Base-by-base conservation (phyloP, 2,888 invertebrate genomes). In the Callyntrura sp. region DNA sequence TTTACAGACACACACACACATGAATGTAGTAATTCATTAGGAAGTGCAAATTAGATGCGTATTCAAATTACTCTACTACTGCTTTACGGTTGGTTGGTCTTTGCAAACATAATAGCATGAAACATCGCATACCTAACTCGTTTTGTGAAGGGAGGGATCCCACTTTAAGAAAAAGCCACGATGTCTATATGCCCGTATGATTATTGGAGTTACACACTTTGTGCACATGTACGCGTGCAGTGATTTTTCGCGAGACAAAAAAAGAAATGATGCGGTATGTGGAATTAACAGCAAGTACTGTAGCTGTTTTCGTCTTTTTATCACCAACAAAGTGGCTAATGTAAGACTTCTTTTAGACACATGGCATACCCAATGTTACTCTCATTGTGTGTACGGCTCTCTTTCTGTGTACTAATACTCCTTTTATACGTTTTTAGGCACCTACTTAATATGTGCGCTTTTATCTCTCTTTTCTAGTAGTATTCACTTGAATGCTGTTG, bases 1-100 rank as follows among this genome's bases (percentile, higher is more conserved):
- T 68, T 28, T 68, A 73, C 23, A 23, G 12, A 35, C 3, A 73
- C 1, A 12, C 35, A 11, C 35, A 23, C 35, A 35, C 9, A 43
- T 60, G 48, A 73, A 14, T 48, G 23, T 17, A 79, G 79, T 79
- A 79, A 79, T 79, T 57, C 79, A 79, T 79, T 79, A 78, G 20
- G 20, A 11, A 79, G 60, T 23, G 35, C 51, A 79, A 73, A 73
- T 48, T 20, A 23, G 45, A 45, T 48, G 48, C 48, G 20, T 23
- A 70, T n/a, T 28, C 73, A 73, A 65, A 28, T 65, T 17, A 48
- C 11, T 73, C 73, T 48, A 20, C 35, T 35, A 35, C 48, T 48
- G 45, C 48, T 48, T 48, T 23, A 23, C 35, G 48, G 48, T 20
- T 45, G 23, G 48, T 48, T 48, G 48, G 17, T 73, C 17, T 12